Evolutionary conservation across 2,797 vertebrate species (phyloP), one percentile per base, ranked within the genome.

Genomic region (Clarias laeviceps): DNA sequence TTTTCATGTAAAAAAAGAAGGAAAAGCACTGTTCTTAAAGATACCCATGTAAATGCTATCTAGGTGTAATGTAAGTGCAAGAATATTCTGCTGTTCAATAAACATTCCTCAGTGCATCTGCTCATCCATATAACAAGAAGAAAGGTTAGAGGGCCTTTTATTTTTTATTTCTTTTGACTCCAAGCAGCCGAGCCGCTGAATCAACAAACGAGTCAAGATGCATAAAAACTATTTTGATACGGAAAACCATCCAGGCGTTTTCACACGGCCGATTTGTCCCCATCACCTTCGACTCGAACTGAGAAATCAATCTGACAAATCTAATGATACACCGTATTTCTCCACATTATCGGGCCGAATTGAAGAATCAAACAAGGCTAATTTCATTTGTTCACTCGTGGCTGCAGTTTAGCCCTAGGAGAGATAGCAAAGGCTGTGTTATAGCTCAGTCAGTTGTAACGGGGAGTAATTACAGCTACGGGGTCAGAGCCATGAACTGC

Each of bases 301-400:
- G 29, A 85, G 40, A 88, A 87, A 87, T 85, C 82, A 61, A 65
- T 86, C 83, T 66, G 50, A 81, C 87, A 83, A 88, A 89, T 85
- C 68, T 79, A 76, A 74, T 84, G 68, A 70, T 84, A 70, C 82
- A 69, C 76, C 61, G 65, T 14, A 83, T 85, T 83, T 83, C 84
- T 81, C 61, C 61, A 70, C 76, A 64, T 73, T 62, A 81, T 57
- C 69, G 69, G 54, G 22, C 79, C 18, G 70, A 34, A 82, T 54
- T 76, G 78, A 50, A 76, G 54, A 87, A 84, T 87, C 86, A 81
- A 81, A 87, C 61, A 81, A 68, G 69, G 34, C 82, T 87, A 87
- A 87, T 84, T 74, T 84, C 69, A 76, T 87, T 87, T 81, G 82
- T 68, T 85, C 77, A 72, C 54, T 84, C 79, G 65, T 72, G 84